Percentiles rank a stretch among this genome's conserved stretches.
Evolutionary conservation across 2,113 vertebrate species (phyloP).

Genomic region (Oncorhynchus tshawytscha): DNA sequence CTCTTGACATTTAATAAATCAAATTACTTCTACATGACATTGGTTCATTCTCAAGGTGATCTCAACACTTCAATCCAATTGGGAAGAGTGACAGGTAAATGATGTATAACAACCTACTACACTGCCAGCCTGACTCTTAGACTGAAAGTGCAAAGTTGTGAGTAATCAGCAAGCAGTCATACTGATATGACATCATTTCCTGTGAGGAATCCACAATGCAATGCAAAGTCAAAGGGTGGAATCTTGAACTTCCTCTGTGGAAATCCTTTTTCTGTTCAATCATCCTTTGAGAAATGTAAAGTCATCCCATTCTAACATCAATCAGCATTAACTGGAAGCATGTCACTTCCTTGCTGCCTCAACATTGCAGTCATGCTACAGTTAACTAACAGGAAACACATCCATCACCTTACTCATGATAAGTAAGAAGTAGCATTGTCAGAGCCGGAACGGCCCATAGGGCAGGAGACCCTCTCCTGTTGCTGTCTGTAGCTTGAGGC

Average conservation of each 20-base stretch:
- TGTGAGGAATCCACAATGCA: background rate
- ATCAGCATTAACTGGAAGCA: background rate
- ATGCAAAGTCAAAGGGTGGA: too few species aligned
- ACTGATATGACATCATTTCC: constrained; percentile 49
- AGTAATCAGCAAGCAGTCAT: constrained; percentile 20
- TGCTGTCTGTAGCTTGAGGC: too few species aligned
- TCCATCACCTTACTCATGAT: too few species aligned
- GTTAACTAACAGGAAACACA: background rate
- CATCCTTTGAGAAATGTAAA: background rate
- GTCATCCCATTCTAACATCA: background rate
- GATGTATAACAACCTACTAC: background rate
- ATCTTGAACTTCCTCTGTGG: too few species aligned
- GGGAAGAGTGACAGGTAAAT: background rate
- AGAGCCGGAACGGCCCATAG: too few species aligned
- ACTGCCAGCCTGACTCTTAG: background rate
- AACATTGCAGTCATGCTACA: constrained; percentile 8
- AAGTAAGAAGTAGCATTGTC: too few species aligned
- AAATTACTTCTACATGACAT: background rate
- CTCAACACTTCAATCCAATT: constrained; percentile 1
- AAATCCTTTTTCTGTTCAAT: background rate
- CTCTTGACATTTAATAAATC: background rate
- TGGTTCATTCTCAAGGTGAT: constrained; percentile 8
- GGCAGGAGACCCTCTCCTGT: too few species aligned
- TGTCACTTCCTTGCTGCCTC: background rate
- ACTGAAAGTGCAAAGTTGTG: constrained; percentile 19